Evolutionary conservation across 2,888 invertebrate genomes (phyloP).

Genomic region (Poecilobothrus nobilitatus): DNA sequence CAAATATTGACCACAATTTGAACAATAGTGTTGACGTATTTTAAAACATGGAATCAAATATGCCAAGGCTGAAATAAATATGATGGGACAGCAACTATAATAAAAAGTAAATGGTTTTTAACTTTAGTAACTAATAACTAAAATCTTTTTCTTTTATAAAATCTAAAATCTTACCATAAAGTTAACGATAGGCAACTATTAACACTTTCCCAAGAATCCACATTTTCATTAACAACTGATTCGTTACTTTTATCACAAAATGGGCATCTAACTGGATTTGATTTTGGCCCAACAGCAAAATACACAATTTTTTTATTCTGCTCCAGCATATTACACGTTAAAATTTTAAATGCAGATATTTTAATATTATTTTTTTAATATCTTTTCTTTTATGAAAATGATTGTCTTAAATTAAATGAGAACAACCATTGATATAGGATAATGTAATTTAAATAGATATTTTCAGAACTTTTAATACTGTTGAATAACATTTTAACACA

Average conservation of each 20-base stretch:
- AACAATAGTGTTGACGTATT: slow-evolving; percentile 34
- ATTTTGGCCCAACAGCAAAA: slow-evolving; percentile 38
- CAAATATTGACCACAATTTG: slow-evolving; percentile 38
- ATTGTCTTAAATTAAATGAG: no score
- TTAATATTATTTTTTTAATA: not conserved
- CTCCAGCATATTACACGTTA: slow-evolving; percentile 22
- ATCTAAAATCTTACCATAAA: not conserved
- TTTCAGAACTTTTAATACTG: no score
- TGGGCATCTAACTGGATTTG: slow-evolving; percentile 37
- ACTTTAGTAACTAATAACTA: not conserved
- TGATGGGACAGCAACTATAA: not conserved
- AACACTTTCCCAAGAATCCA: slow-evolving; percentile 10
- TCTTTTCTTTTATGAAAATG: no score
- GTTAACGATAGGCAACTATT: not conserved
- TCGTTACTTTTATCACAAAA: slow-evolving; percentile 33
- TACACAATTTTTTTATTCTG: slow-evolving; percentile 31
- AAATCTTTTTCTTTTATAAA: not conserved
- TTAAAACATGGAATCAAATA: slow-evolving; percentile 8
- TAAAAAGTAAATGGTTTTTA: not conserved
- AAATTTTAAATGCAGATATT: not conserved
- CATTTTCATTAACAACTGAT: slow-evolving; percentile 26
- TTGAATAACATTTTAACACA: no score
- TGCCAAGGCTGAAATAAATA: not conserved
- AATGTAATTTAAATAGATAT: no score
- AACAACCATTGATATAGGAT: no score